phyloP scores from a whole-genome alignment of 2,113 vertebrate genomes.

The Limanda limanda region DNA sequence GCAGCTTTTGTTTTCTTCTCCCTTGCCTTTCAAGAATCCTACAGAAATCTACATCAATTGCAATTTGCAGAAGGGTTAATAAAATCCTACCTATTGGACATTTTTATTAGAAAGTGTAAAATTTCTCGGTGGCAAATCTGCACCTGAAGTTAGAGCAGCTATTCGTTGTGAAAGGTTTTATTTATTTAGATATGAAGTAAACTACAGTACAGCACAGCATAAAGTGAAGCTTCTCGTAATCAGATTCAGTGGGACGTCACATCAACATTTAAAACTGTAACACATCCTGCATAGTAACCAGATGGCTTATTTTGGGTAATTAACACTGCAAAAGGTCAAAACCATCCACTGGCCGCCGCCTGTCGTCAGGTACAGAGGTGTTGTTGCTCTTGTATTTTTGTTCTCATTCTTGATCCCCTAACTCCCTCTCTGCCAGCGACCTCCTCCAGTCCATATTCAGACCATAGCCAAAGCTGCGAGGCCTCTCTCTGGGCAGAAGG shows the following conservation, averaged over 20 bases:
- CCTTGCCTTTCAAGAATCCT: no score
- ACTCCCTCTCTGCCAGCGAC: constrained; percentile 14
- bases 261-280: background rate
- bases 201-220: background rate
- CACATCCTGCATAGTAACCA: background rate
- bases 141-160: background rate
- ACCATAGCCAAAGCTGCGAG: constrained; percentile 52
- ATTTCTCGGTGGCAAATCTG: background rate
- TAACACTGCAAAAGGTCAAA: constrained; percentile 47
- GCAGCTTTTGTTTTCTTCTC: no score
- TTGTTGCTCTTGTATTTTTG: background rate
- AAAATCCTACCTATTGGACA: background rate
- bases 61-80: background rate
- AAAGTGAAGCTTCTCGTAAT: background rate
- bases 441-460: constrained; percentile 55
- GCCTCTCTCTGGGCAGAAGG: constrained; percentile 56
- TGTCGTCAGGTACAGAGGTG: constrained; percentile 1
- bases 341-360: constrained; percentile 4
- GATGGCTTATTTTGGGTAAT: background rate
- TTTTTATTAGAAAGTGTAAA: background rate
- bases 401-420: constrained; percentile 27
- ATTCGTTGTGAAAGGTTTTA: constrained; percentile 3
- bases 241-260: constrained; percentile 9
- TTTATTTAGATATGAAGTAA: constrained; percentile 13
- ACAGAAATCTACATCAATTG: no score